A percentile compares a stretch with the other conserved stretches of the same genome.
Evolutionary conservation across 2,888 invertebrate species (phyloP).

Genomic region (Aporophyla lueneburgensis): DNA sequence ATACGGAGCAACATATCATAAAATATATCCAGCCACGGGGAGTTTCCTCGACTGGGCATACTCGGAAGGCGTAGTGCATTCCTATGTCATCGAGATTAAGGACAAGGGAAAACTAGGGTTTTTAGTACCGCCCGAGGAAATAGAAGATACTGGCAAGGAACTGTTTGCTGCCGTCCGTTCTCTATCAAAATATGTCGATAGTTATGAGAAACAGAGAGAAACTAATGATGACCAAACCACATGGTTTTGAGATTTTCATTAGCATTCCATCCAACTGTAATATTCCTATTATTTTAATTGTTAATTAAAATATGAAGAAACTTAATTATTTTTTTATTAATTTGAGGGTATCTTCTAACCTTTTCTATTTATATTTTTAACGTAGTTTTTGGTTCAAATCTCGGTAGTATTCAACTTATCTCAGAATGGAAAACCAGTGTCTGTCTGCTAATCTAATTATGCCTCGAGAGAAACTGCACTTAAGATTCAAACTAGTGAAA

Average conservation of each 20-base stretch:
- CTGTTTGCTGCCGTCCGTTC: constrained; percentile 64
- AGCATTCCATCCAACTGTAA: background rate
- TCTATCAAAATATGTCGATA: constrained; percentile 63
- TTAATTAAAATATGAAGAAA: background rate
- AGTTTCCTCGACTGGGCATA: constrained; percentile 73
- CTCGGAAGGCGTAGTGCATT: constrained; percentile 63
- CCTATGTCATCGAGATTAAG: constrained; percentile 70
- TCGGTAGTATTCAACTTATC: constrained; percentile 15
- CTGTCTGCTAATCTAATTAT: constrained; percentile 50
- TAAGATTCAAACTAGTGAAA: constrained; percentile 51
- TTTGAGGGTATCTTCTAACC: background rate
- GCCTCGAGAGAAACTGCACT: constrained; percentile 40
- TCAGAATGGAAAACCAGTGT: constrained; percentile 10
- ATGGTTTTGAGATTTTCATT: constrained; percentile 62
- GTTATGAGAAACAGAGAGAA: background rate
- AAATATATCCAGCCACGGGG: constrained; percentile 71
- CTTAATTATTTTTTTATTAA: background rate
- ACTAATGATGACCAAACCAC: constrained; percentile 14
- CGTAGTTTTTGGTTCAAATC: background rate
- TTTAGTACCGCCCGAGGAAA: constrained; percentile 68
- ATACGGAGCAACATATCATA: constrained; percentile 66
- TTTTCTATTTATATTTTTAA: background rate
- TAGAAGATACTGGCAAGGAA: constrained; percentile 70
- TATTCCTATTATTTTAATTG: background rate
- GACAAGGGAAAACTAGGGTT: constrained; percentile 71